Base-by-base conservation (phyloP, 2,113 vertebrate genomes). In the Irena cyanogastra region DNA sequence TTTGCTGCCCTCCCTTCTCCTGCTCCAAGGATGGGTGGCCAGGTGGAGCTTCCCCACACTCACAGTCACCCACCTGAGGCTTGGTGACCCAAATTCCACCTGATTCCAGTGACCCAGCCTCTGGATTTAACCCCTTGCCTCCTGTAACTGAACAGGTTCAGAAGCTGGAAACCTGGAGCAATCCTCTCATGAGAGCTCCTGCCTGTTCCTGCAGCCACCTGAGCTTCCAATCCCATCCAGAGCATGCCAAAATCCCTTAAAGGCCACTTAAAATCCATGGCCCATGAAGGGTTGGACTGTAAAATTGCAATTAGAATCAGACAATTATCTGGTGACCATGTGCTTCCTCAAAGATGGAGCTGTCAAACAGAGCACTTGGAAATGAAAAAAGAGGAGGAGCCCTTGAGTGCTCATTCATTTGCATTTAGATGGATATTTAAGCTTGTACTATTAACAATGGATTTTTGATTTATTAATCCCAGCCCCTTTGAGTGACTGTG, bases 371-470 rank as follows among this genome's bases (percentile, higher is more conserved):
- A 83, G 23, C 31, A 44, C 44, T 80, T 74, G 35, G 15, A 37
- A 37, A 54, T 81, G 15, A 35, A 68, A 41, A 30, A 59, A 10
- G 13, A 44, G 33, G 31, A 65, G 53, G 61, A 90, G 49, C 31
- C 42, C 69, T 45, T 23, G 23, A 64, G 72, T 93, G 87, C 70
- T 92, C 76, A 66, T 90, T 96, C 97, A 98, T 98, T 99, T 98
- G 98, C 98, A 98, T 98, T 98, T 98, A 98, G 98, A 98, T 98
- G 95, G 97, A 96, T 98, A 96, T 92, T 95, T 97, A 98, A 98
- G 97, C 95, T 96, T 95, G 84, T 97, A 96, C 97, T 97, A 97
- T 90, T 96, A 96, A 97, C 93, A 96, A 95, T 91, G 87, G 88
- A 60, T 63, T 88, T 94, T 88, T 97, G 94, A 97, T 96, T 96